These are phyloP conservation scores for Alces alces DNA, from an alignment of 2,113 vertebrate species.

Conservation along the genomic window DNA sequence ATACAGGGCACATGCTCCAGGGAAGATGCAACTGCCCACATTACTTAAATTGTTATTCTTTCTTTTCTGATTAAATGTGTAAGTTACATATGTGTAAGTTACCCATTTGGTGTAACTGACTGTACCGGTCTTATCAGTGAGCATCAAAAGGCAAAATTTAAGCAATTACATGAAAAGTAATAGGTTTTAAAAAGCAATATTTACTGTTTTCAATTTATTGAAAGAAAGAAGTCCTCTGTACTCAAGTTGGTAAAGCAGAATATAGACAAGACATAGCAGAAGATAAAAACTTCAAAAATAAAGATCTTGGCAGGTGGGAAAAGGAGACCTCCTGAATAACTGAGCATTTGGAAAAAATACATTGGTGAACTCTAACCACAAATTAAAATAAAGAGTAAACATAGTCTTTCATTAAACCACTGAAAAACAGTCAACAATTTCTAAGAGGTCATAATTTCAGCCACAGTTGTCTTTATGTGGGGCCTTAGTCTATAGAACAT, in stretches of 20 bases:
- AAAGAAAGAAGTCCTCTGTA: neutral
- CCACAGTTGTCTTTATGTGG: neutral
- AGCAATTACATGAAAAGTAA: neutral
- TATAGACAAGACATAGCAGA: neutral
- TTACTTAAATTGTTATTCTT: neutral
- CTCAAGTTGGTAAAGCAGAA: neutral
- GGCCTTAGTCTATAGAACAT: neutral
- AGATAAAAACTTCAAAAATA: neutral
- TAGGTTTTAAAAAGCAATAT: neutral
- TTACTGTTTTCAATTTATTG: neutral
- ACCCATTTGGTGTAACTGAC: neutral
- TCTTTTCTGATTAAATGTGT: neutral
- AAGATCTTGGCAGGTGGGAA: neutral
- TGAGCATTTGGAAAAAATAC: neutral
- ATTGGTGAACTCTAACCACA: neutral
- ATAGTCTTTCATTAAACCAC: neutral
- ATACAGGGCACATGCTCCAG: neutral
- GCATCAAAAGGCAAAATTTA: neutral
- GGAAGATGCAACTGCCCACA: neutral
- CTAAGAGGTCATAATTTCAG: neutral
- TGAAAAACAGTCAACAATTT: neutral
- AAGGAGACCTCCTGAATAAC: neutral
- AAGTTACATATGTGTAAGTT: neutral
- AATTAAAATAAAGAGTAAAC: neutral
- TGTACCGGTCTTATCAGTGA: neutral